Percentiles rank a stretch among this genome's conserved stretches.
phyloP scores from a whole-genome alignment of 2,113 vertebrate genomes.

The Sardina pilchardus region DNA sequence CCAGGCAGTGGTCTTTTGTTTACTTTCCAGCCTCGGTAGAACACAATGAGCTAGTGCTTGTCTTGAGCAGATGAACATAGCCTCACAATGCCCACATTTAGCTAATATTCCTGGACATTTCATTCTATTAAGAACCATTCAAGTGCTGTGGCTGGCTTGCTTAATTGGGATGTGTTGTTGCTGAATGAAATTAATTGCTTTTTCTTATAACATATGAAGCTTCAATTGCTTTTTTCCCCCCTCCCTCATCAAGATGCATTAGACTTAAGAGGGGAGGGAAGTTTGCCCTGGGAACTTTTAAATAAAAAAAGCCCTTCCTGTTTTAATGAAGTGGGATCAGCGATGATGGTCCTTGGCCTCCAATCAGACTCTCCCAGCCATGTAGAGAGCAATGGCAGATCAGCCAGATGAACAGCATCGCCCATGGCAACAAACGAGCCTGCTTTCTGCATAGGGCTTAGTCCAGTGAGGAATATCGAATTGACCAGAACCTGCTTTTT shows the following conservation, averaged over 20 bases:
- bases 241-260: neutral
- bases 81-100: neutral
- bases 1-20: neutral
- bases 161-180: constrained; percentile 11
- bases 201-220: neutral
- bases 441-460: neutral
- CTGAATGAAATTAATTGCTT: constrained; percentile 10
- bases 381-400: neutral
- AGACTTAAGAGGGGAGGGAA: neutral
- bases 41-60: neutral
- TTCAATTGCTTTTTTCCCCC: neutral
- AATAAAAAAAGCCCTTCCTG: neutral
- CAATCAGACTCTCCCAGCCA: neutral
- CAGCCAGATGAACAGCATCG: neutral
- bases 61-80: neutral
- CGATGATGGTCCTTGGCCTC: neutral
- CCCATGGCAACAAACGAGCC: neutral
- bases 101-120: neutral
- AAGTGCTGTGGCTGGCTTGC: neutral
- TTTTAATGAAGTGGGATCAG: neutral
- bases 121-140: neutral
- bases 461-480: neutral
- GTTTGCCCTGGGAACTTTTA: neutral
- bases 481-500: neutral
- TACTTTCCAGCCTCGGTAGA: neutral